phyloP scores from a whole-genome alignment of 2,113 vertebrate genomes.

The Pavo muticus region DNA sequence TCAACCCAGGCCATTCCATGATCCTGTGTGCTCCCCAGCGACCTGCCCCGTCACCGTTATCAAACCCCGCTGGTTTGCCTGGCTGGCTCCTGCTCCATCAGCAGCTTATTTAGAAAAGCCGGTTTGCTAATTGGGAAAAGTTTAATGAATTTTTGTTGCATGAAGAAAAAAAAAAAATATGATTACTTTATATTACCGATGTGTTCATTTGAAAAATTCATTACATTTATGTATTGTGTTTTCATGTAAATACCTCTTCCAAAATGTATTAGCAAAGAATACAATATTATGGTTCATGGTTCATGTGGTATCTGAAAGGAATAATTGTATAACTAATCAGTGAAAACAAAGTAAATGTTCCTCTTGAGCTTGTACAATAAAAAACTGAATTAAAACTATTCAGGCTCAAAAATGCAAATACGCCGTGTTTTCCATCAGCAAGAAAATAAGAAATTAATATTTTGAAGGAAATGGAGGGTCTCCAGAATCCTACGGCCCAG shows the following conservation, averaged over 20 bases:
- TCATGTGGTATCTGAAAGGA: slow-evolving; percentile 82
- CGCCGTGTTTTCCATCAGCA: slow-evolving; percentile 67
- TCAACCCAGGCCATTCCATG: too few relatives aligned
- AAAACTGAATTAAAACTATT: slow-evolving; percentile 83
- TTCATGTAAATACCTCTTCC: slow-evolving; percentile 83
- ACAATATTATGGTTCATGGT: slow-evolving; percentile 85
- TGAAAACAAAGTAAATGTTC: slow-evolving; percentile 86
- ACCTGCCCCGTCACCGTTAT: slow-evolving; percentile 38
- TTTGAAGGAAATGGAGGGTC: slow-evolving; percentile 31
- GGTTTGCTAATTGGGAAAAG: slow-evolving; percentile 80
- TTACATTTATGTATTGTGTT: slow-evolving; percentile 83
- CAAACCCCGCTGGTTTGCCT: slow-evolving; percentile 40
- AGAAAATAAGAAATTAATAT: slow-evolving; percentile 75
- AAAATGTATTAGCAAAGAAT: slow-evolving; percentile 82
- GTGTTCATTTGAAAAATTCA: slow-evolving; percentile 81
- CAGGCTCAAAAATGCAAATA: slow-evolving; percentile 87
- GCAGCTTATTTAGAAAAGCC: slow-evolving; percentile 79
- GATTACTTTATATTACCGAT: slow-evolving; percentile 74
- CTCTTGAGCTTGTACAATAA: slow-evolving; percentile 81
- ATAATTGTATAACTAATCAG: slow-evolving; percentile 86
- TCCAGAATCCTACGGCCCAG: background rate
- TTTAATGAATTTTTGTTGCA: slow-evolving; percentile 80
- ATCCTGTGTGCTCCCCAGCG: background rate
- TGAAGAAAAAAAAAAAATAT: background rate
- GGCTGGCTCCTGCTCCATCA: slow-evolving; percentile 57